Base-by-base conservation (phyloP, 2,888 invertebrate species). In the Maniola hyperantus region DNA sequence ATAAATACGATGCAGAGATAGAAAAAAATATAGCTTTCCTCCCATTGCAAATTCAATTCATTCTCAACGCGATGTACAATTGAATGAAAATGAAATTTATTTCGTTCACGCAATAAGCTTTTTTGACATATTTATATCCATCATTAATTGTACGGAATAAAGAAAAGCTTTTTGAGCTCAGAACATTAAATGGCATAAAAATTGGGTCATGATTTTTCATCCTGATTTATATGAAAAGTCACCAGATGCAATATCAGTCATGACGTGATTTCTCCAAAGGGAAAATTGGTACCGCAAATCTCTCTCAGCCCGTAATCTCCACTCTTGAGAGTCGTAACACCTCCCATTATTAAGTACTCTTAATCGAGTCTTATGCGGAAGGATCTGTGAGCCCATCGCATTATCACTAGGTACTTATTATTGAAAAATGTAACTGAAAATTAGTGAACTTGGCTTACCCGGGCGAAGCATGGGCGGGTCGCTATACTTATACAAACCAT, bases 61-160 rank as follows among this genome's bases (percentile, higher is more conserved):
- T 34, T 33, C 18, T 55, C 13, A n/a, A 18, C 18, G 8, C 10
- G 18, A 6, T 20, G 10, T 11, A 39, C 39, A 20, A 20, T 18
- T 39, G 39, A 57, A 20, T 39, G 55, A 57, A 55, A 55, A 36
- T 39, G 15, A 55, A 39, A 57, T 57, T 57, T 57, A 57, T 57
- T 42, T 10, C 11, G 39, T 20, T 57, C 39, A 18, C 39, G 39
- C 55, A 39, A 57, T 36, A 20, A 57, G 55, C 39, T 11, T 57
- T 20, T 57, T 39, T 57, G 55, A 50, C 34, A 46, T 18, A 33
- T 54, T 50, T 57, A 50, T 66, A 61, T 50, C 50, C 55, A 57
- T 57, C n/a, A 20, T 61, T 66, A 48, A 66, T 57, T 62, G 42
- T 66, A 48, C 18, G 61, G 48, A 55, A 66, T 48, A 65, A 55